Base-by-base conservation (phyloP, 1,140 invertebrate genomes). In the Mizuhopecten yessoensis region DNA sequence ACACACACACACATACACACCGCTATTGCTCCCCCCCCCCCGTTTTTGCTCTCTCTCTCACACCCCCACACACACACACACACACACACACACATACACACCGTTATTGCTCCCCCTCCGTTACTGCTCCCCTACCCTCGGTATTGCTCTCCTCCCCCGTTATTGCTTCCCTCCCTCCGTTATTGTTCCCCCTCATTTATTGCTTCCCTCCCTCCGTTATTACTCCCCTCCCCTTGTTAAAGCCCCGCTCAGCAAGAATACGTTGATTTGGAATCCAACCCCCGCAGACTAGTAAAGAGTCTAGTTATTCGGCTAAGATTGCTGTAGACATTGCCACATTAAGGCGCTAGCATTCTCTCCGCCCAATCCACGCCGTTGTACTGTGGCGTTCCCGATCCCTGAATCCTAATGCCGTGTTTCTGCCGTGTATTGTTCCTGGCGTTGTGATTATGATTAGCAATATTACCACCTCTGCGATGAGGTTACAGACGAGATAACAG, bases 401-500 rank as follows among this genome's bases (percentile, higher is more conserved):
- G 9, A 75, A 7, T 1, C 17, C n/a, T 75, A 75, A 75, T 29
- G 57, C 29, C 57, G 5, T 75, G 57, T 29, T n/a, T 75, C 23
- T 75, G 23, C 57, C 57, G 57, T n/a, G 57, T 29, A 75, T 75
- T 75, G 57, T 75, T 75, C 57, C 2, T n/a, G 29, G 29, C n/a
- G 29, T 75, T 75, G n/a, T 75, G 57, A 29, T n/a, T 75, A 75
- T 75, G 57, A 29, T n/a, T 75, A 75, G 57, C 5, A n/a, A 29
- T 75, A 75, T 75, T 75, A 29, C 57, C 57, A 75, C 57, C 57
- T 75, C 23, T 75, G 57, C 2, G 57, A 29, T 75, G 57, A 29
- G 57, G 23, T 75, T 75, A 75, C 57, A 75, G 57, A 29, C 57
- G 57, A 75, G 23, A 75, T 75, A 75, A 75, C 57, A 75, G 29